These are phyloP conservation scores for Pantelozetes paolii DNA, from an alignment of 2,888 invertebrate species.

Conservation along the genomic window DNA sequence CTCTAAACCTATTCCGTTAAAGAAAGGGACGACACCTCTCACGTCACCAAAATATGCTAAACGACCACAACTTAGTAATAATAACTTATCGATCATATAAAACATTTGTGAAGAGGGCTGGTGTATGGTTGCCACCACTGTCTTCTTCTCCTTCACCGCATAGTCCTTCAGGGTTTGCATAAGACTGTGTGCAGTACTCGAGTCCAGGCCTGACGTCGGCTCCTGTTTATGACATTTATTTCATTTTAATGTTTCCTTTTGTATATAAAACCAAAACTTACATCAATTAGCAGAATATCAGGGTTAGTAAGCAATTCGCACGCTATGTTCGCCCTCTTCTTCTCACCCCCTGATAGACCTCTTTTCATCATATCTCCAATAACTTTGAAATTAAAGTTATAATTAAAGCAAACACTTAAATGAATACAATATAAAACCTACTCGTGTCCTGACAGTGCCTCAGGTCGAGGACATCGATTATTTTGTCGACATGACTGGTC, in stretches of 20 bases:
- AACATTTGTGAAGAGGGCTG: conserved; percentile 80
- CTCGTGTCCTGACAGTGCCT: conserved; percentile 70
- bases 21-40: conserved; percentile 66
- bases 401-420: not conserved
- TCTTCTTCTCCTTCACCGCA: conserved; percentile 70
- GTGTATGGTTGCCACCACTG: conserved; percentile 72
- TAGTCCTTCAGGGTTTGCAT: conserved; percentile 69
- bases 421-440: conserved; percentile 55
- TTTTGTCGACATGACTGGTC: conserved; percentile 70
- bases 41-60: conserved; percentile 69
- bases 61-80: conserved; percentile 60
- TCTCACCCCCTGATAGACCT: conserved; percentile 75
- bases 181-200: conserved; percentile 69
- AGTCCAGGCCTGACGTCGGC: conserved; percentile 76
- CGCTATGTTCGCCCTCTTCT: conserved; percentile 75
- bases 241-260: not conserved
- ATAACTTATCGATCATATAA: conserved; percentile 71
- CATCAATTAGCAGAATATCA: conserved; percentile 70
- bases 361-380: conserved; percentile 70
- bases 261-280: conserved; percentile 55
- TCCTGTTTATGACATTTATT: conserved; percentile 58
- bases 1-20: conserved; percentile 65
- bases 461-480: conserved; percentile 70
- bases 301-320: conserved; percentile 77
- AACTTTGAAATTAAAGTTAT: conserved; percentile 54